These are phyloP conservation scores for Montipora capricornis DNA, from an alignment of 64 coral and sea anemone species.

Conservation along the genomic window DNA sequence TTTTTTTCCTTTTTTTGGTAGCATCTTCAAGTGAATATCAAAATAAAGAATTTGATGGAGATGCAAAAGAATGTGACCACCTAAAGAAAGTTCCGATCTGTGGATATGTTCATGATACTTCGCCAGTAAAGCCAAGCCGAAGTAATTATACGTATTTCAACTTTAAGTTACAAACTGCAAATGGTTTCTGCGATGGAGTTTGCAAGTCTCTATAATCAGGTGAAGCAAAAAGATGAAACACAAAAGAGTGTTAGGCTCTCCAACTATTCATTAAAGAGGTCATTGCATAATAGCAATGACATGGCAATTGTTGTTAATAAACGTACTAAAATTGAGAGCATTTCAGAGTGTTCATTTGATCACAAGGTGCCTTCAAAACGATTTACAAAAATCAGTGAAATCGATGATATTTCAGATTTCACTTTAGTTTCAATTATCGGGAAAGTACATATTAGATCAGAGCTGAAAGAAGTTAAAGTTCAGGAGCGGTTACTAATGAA, in stretches of 20 bases:
- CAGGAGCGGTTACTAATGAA: background rate
- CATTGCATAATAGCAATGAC: constrained; percentile 14
- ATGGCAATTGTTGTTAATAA: background rate
- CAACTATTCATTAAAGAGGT: constrained; percentile 15
- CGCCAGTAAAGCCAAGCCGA: no score
- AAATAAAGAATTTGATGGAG: background rate
- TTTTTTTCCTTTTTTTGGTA: background rate
- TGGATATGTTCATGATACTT: no score
- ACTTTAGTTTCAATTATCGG: no score
- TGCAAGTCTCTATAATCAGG: constrained; percentile 2
- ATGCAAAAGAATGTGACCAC: background rate
- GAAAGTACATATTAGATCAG: no score
- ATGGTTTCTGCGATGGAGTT: no score
- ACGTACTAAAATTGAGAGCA: background rate
- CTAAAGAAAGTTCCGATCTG: no score
- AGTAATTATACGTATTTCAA: no score
- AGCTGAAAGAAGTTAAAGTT: no score
- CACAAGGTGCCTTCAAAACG: background rate
- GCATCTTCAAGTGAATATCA: background rate
- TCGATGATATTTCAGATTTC: no score
- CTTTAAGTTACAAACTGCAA: no score
- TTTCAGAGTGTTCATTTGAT: no score
- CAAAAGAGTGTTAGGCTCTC: background rate
- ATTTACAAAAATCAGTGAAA: background rate
- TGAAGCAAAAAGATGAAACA: background rate